Evolutionary conservation across 1,140 invertebrate genomes (phyloP), one percentile per base, ranked within the genome.

Genomic region (Megathymus violae): DNA sequence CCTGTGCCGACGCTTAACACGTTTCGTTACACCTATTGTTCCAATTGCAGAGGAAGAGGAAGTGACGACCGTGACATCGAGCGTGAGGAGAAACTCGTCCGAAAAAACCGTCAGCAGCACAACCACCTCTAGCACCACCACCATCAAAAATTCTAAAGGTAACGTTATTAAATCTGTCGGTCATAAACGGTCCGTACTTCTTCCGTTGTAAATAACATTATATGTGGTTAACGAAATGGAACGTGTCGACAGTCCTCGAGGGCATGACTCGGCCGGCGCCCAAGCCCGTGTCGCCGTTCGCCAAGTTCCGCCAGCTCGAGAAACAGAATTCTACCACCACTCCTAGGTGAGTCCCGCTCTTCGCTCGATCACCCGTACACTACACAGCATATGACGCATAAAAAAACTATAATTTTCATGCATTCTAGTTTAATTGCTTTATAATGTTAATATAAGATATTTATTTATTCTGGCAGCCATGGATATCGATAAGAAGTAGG

Each of bases 281-380:
- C 61, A 96, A 96, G 86, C 93, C 95, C 61, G 93, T 96, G 77
- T 97, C 96, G 74, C 95, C 97, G 62, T 97, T 97, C 92, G 95
- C 95, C 80, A 97, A 97, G 92, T 97, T 98, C 92, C 94, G 95
- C 81, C 96, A 97, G 93, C 93, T 97, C 86, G 97, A 98, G 89
- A 95, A 95, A 82, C 95, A 96, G 89, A 96, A 96, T 85, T 96
- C 95, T 77, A 91, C 93, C 80, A 94, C 93, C 71, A 92, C 93
- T 69, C 94, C 95, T 89, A 96, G 95, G 96, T 97, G 81, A 82
- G 85, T 81, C 15, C 16, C 27, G 5, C 5, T 1, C 15, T 4
- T 44, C 40, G 9, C 3, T 5, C 10, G 15, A n/a, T n/a, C n/a
- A n/a, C n/a, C n/a, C n/a, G n/a, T n/a, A n/a, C n/a, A n/a, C n/a